Conservation (phyloP, 2,888 invertebrate genomes). For the Fissipunctia ypsillon region DNA sequence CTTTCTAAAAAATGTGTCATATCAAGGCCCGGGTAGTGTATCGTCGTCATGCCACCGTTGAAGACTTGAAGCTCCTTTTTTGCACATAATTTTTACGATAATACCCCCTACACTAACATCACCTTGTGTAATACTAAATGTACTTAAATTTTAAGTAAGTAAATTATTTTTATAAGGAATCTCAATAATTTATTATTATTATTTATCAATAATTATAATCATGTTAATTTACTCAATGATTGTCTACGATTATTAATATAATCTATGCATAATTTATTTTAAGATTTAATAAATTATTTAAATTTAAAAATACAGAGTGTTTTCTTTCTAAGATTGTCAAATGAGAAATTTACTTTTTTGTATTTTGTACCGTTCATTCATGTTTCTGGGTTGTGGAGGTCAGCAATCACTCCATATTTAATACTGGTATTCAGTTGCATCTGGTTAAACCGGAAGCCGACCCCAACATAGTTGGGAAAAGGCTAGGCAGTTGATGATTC, state of each 20-base stretch:
- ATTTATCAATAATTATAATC: not conserved
- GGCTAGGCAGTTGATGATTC: not conserved
- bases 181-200: slow-evolving; percentile 1
- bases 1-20: not conserved
- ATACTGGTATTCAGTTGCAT: not conserved
- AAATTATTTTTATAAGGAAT: slow-evolving; percentile 35
- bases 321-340: not conserved
- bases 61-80: not conserved
- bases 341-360: not conserved
- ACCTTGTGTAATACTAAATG: slow-evolving; percentile 4
- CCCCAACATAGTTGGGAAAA: not conserved
- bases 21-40: not conserved
- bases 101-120: not conserved
- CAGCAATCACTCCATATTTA: not conserved
- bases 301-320: slow-evolving; percentile 10
- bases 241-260: slow-evolving; percentile 16
- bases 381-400: not conserved
- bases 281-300: slow-evolving; percentile 25
- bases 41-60: no score
- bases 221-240: slow-evolving; percentile 24
- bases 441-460: not conserved
- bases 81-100: not conserved
- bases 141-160: slow-evolving; percentile 6
- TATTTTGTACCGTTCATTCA: not conserved
- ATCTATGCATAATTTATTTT: not conserved